Percentiles rank a stretch among this genome's conserved stretches.
These are phyloP conservation scores for Pogonomyrmex californicus DNA, from an alignment of 1,140 invertebrate species.

Conservation along the genomic window DNA sequence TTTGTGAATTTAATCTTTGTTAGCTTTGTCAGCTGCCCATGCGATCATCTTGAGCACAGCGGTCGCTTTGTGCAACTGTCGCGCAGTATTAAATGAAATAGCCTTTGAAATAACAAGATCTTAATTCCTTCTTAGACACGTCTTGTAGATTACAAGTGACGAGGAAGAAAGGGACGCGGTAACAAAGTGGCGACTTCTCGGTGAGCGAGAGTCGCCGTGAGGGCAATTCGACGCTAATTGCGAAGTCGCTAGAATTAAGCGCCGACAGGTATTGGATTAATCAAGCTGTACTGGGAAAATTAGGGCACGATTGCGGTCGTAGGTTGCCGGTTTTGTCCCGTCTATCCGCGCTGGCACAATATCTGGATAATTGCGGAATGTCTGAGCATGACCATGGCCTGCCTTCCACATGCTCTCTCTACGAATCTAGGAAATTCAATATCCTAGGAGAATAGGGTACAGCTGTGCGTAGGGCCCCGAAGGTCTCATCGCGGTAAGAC, in stretches of 20 bases:
- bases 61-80: not conserved
- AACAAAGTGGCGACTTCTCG: slow-evolving; percentile 13
- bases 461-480: slow-evolving; percentile 2
- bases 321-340: slow-evolving; percentile 51
- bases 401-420: not conserved
- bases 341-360: not conserved
- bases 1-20: not conserved
- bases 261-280: slow-evolving; percentile 77
- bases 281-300: slow-evolving; percentile 74
- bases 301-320: slow-evolving; percentile 67
- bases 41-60: not conserved
- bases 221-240: slow-evolving; percentile 59
- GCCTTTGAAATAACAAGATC: not conserved
- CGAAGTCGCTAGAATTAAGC: slow-evolving; percentile 45
- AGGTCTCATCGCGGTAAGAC: not conserved
- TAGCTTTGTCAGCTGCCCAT: not conserved
- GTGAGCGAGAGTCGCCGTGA: not conserved
- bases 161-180: not conserved
- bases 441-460: slow-evolving; percentile 30
- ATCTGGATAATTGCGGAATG: slow-evolving; percentile 12
- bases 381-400: not conserved
- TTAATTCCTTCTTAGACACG: slow-evolving; percentile 5
- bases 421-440: slow-evolving; percentile 42
- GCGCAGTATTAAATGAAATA: slow-evolving; percentile 3
- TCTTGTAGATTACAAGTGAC: not conserved